Conservation (phyloP, 1,140 invertebrate genomes). For the Tribolium castaneum region DNA sequence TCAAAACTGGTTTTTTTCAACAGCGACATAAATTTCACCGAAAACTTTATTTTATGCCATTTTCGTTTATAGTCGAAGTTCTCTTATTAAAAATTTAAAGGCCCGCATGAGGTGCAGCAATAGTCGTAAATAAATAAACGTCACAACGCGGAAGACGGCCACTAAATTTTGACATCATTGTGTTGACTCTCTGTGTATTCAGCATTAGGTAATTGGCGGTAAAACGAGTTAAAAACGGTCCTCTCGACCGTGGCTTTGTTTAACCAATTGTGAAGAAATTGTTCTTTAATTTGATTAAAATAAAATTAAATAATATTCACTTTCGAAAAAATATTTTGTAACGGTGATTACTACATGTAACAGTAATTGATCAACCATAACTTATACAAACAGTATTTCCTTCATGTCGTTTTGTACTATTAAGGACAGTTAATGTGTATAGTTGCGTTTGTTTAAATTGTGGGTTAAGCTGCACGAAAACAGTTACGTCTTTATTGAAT, state of each 20-base stretch:
- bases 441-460: conserved; percentile 17
- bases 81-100: conserved; percentile 16
- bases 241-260: not conserved
- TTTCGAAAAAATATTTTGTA: conserved; percentile 37
- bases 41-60: not conserved
- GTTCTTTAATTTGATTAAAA: conserved; percentile 29
- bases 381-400: conserved; percentile 8
- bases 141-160: conserved; percentile 17
- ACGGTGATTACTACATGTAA: conserved; percentile 15
- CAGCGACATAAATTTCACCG: conserved; percentile 3
- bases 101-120: conserved; percentile 21
- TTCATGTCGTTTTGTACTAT: conserved; percentile 16
- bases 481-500: conserved; percentile 26
- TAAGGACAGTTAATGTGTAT: conserved; percentile 23
- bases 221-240: conserved; percentile 11
- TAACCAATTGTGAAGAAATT: conserved; percentile 6
- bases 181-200: not conserved
- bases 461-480: not conserved
- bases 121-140: conserved; percentile 20
- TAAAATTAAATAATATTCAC: conserved; percentile 21
- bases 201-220: not conserved
- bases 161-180: conserved; percentile 21
- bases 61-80: conserved; percentile 1
- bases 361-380: conserved; percentile 36
- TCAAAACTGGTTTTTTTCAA: conserved; percentile 13